Evolutionary conservation across 2,113 vertebrate species (phyloP).

Genomic region (Anoplopoma fimbria): DNA sequence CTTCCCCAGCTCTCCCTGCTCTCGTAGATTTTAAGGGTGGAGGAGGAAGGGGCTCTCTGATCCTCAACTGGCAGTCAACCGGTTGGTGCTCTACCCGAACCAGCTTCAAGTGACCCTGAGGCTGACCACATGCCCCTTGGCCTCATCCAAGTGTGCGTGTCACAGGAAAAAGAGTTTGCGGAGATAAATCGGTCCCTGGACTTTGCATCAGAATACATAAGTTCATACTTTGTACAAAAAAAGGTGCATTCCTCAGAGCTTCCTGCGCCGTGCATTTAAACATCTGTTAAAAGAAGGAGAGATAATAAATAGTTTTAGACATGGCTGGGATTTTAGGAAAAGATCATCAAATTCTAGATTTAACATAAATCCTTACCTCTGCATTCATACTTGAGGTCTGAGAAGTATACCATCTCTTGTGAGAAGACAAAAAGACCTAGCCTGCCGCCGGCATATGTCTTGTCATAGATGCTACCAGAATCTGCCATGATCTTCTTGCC

Average conservation of each 20-base stretch:
- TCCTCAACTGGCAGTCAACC: slow-evolving; percentile 77
- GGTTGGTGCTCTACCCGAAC: slow-evolving; percentile 71
- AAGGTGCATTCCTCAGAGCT: slow-evolving; percentile 91
- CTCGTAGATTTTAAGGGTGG: slow-evolving; percentile 67
- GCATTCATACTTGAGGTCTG: slow-evolving; percentile 99
- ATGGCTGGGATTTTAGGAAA: neutral
- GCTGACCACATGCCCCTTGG: slow-evolving; percentile 84
- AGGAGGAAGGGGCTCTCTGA: slow-evolving; percentile 67
- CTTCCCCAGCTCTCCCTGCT: slow-evolving; percentile 73
- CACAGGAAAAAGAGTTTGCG: slow-evolving; percentile 86
- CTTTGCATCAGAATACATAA: slow-evolving; percentile 78
- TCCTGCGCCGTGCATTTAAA: slow-evolving; percentile 85
- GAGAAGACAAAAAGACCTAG: slow-evolving; percentile 98
- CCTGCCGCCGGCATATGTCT: slow-evolving; percentile 96
- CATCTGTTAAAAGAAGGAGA: slow-evolving; percentile 84
- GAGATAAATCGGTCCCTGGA: slow-evolving; percentile 87
- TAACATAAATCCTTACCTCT: slow-evolving; percentile 87
- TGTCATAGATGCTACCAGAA: slow-evolving; percentile 96
- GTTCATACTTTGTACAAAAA: slow-evolving; percentile 85
- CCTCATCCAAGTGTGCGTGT: slow-evolving; percentile 80
- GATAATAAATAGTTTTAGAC: neutral
- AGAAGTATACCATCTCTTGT: slow-evolving; percentile 99
- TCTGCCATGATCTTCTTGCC: slow-evolving; percentile 99
- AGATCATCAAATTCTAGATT: neutral
- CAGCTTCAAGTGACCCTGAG: slow-evolving; percentile 83